These are phyloP conservation scores for Osmoderma eremita DNA, from an alignment of 2,888 invertebrate genomes.

Conservation along the genomic window DNA sequence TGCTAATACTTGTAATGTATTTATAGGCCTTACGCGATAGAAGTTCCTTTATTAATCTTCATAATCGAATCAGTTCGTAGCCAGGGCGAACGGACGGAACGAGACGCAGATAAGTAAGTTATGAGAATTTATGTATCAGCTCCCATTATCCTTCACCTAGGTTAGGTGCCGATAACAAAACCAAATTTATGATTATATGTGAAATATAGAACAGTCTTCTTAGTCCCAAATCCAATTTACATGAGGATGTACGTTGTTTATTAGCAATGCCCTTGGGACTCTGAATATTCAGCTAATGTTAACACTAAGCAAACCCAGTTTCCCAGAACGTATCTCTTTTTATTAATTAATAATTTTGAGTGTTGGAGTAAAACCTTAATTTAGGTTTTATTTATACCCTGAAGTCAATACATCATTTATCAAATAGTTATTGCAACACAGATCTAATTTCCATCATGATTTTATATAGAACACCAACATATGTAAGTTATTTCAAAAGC, in stretches of 20 bases:
- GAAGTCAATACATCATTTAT: neutral
- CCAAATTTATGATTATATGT: conserved; percentile 49
- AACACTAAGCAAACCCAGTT: conserved; percentile 33
- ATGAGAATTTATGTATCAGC: conserved; percentile 49
- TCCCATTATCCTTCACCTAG: conserved; percentile 46
- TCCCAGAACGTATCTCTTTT: conserved; percentile 13
- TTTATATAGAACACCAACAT: too few species aligned
- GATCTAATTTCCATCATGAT: too few species aligned
- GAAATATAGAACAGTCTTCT: conserved; percentile 48
- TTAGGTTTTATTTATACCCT: conserved; percentile 22
- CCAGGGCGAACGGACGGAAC: conserved; percentile 15
- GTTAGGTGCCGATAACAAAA: conserved; percentile 47
- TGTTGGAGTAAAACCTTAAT: conserved; percentile 5
- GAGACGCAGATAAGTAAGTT: conserved; percentile 43
- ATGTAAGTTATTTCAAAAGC: too few species aligned
- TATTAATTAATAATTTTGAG: conserved; percentile 32
- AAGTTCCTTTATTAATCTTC: conserved; percentile 7
- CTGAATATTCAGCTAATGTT: conserved; percentile 41
- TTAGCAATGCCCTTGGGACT: conserved; percentile 34
- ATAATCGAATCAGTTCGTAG: conserved; percentile 14
- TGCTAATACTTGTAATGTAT: too few species aligned
- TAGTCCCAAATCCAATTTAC: conserved; percentile 49
- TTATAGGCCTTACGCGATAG: neutral
- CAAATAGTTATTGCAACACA: too few species aligned
- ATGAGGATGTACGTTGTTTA: conserved; percentile 49